Evolutionary conservation across 2,888 invertebrate species (phyloP), one percentile per base, ranked within the genome.

Genomic region (Sycophila texana): DNA sequence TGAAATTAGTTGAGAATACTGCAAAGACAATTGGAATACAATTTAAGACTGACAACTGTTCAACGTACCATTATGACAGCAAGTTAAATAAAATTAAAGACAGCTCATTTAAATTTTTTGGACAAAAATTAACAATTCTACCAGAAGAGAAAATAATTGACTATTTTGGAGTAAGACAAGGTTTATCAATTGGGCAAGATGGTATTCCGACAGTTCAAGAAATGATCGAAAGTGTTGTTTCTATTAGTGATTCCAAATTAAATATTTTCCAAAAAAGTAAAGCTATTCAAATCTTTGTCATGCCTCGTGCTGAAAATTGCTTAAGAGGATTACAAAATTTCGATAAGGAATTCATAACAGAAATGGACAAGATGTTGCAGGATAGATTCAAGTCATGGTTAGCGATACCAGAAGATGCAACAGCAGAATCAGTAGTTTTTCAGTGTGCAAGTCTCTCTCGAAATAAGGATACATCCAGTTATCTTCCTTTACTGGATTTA

Each of bases 91-190:
- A 74, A n/a, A 81, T 71, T 4, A 70, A 60, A 20, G 57, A 74
- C 22, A 83, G 82, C 1, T 16, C 58, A 16, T 85, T 84, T 72
- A 63, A 4, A 10, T 82, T 87, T 60, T 83, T 83, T 73, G 81
- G 80, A 2, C 76, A 65, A n/a, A 73, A 79, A 13, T 51, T 83
- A 18, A 47, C 30, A 1, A 71, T 82, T 26, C 66, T 86, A 58
- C 77, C 47, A 51, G 82, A 83, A 67, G 85, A 84, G 0, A 83
- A 86, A 58, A 68, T 84, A 0, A 85, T 86, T 77, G 74, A 84
- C n/a, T 86, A 87, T 77, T 86, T 90, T 12, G 88, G 87, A 4
- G 84, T 87, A 13, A 87, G 87, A 1, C 86, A 86, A 0, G 87
- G 87, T 0, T 85, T 83, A 80, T 80, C 81, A 10, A 82, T 85